Percentiles rank a stretch among this genome's conserved stretches.
Evolutionary conservation across 2,797 vertebrate genomes (phyloP).

Genomic region (Sebastes melanostomus): DNA sequence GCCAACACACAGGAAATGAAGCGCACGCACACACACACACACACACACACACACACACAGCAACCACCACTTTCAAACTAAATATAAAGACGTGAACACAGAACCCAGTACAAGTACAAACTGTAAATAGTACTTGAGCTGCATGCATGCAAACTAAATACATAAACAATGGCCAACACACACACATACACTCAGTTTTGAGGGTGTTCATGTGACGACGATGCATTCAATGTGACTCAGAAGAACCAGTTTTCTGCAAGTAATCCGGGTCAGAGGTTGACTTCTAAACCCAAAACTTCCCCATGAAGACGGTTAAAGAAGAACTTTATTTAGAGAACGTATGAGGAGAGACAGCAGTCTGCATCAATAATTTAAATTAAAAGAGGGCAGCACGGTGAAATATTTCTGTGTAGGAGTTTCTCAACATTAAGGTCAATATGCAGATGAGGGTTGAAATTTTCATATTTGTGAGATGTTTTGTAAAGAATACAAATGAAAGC

Average conservation of each 20-base stretch:
- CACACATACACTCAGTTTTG: constrained; percentile 2
- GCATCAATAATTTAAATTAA: not conserved
- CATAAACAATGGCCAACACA: not conserved
- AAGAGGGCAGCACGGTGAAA: not conserved
- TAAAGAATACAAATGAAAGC: not conserved
- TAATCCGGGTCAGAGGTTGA: constrained; percentile 11
- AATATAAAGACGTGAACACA: constrained; percentile 16
- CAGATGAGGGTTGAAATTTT: not conserved
- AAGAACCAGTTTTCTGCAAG: not conserved
- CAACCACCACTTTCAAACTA: not conserved
- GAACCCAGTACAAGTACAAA: not conserved
- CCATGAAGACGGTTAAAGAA: not conserved
- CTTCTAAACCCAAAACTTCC: not conserved
- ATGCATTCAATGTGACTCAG: constrained; percentile 21
- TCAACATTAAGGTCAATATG: not conserved
- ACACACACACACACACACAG: not conserved
- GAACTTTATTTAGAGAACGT: not conserved
- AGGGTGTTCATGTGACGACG: constrained; percentile 21
- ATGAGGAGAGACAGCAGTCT: not conserved
- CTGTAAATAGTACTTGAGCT: not conserved
- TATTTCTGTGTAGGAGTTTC: not conserved
- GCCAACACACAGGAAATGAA: constrained; percentile 67
- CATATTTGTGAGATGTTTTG: not conserved
- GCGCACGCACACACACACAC: constrained; percentile 14
- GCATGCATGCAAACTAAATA: not conserved